A percentile compares a stretch with the other conserved stretches of the same genome.
phyloP scores from a whole-genome alignment of 2,113 vertebrate genomes.

The Neolamprologus falcicula region DNA sequence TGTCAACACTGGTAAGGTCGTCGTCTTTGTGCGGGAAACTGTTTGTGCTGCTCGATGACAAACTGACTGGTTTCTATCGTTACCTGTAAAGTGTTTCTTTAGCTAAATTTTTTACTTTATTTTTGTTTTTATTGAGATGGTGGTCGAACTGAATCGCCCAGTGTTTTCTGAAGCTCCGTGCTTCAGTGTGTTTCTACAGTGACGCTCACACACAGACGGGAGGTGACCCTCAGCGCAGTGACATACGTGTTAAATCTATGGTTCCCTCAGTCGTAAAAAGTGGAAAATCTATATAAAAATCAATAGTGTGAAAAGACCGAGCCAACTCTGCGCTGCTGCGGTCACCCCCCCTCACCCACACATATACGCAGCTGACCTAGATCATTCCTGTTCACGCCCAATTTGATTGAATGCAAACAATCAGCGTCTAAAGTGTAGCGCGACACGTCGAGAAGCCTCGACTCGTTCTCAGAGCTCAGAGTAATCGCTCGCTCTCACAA shows the following conservation, averaged over 20 bases:
- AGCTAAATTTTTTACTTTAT: neutral
- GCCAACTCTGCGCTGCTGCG: neutral
- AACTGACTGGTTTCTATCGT: rapidly evolving
- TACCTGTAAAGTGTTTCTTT: neutral
- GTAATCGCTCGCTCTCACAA: neutral
- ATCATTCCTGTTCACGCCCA: slow-evolving; percentile 23
- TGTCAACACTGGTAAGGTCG: rapidly evolving
- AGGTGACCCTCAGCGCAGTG: neutral
- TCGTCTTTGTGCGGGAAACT: rapidly evolving
- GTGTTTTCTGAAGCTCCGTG: neutral
- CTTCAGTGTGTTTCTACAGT: neutral
- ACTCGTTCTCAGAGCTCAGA: neutral
- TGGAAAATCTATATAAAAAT: slow-evolving; percentile 25
- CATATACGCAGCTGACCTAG: slow-evolving; percentile 8
- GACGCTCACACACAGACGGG: neutral
- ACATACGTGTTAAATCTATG: neutral
- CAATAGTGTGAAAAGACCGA: neutral
- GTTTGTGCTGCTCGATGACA: neutral
- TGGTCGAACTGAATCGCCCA: neutral
- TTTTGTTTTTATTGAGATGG: neutral
- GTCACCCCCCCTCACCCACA: neutral
- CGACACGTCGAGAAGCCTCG: neutral
- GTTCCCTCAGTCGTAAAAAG: neutral
- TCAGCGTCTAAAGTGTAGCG: neutral
- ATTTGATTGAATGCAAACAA: neutral